Conservation (phyloP, 2,113 vertebrate species). For the Phainopepla nitens region DNA sequence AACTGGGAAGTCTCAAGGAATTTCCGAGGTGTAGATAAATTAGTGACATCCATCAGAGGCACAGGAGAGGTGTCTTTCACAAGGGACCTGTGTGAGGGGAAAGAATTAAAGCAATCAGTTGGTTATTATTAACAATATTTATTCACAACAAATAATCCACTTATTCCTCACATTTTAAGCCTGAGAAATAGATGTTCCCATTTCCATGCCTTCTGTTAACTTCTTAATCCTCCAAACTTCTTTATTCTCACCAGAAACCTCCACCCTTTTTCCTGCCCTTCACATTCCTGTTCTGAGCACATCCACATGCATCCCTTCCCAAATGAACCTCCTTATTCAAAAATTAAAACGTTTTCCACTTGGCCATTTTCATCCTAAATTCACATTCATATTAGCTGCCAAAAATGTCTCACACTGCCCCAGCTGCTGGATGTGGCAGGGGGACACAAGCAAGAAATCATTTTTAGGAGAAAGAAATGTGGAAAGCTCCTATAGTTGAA, state of each 20-base stretch:
- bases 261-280: neutral
- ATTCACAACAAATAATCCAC: neutral
- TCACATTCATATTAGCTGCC: neutral
- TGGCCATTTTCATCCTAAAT: neutral
- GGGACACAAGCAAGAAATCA: neutral
- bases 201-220: neutral
- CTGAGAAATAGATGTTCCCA: neutral
- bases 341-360: neutral
- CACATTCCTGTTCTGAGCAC: neutral
- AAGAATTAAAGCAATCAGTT: neutral
- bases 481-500: neutral
- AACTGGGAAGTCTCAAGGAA: slow-evolving; percentile 88
- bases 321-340: neutral
- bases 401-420: neutral
- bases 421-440: neutral
- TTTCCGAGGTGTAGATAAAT: slow-evolving; percentile 88
- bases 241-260: neutral
- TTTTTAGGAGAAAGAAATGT: neutral
- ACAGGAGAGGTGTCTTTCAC: slow-evolving; percentile 82
- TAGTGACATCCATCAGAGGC: slow-evolving; percentile 85
- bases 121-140: neutral
- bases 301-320: accelerated
- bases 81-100: slow-evolving; percentile 67
- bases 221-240: neutral
- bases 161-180: neutral